These are phyloP conservation scores for Misgurnus anguillicaudatus DNA, from an alignment of 2,113 vertebrate genomes.

Conservation along the genomic window DNA sequence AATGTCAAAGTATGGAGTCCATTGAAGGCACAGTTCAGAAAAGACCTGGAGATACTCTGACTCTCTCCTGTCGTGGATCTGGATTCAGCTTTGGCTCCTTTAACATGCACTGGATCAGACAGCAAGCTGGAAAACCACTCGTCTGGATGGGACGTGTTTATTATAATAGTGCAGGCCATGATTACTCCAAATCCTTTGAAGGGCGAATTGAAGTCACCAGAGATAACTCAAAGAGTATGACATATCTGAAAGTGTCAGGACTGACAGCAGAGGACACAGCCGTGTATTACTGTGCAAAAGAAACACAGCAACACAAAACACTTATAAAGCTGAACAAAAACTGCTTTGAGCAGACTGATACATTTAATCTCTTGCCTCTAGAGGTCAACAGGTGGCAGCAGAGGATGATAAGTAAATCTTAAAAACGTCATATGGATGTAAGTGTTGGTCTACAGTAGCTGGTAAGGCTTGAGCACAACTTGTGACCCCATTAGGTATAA, in stretches of 20 bases:
- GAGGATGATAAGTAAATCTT: neutral
- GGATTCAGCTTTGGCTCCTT: slow-evolving; percentile 22
- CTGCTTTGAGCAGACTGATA: neutral
- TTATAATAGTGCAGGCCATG: neutral
- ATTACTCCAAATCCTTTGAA: slow-evolving; percentile 22
- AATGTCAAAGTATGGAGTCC: slow-evolving; percentile 43
- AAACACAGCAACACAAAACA: slow-evolving; percentile 10
- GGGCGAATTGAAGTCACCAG: slow-evolving; percentile 33
- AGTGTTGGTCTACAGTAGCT: too few relatives aligned
- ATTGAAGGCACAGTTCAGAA: slow-evolving; percentile 24
- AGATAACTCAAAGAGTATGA: slow-evolving; percentile 44
- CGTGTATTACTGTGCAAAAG: slow-evolving; percentile 39
- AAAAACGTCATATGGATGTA: too few relatives aligned
- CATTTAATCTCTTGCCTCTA: neutral
- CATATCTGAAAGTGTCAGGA: slow-evolving; percentile 42
- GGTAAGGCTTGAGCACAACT: too few relatives aligned
- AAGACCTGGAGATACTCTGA: slow-evolving; percentile 38
- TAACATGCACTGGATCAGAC: slow-evolving; percentile 35
- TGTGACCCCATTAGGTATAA: too few relatives aligned
- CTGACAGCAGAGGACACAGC: slow-evolving; percentile 45
- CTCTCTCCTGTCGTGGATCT: slow-evolving; percentile 37
- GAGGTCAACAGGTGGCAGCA: neutral
- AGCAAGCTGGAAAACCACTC: slow-evolving; percentile 34
- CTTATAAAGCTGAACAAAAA: neutral
- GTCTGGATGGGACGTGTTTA: slow-evolving; percentile 35